These are phyloP conservation scores for Diacarnus erythraeanus DNA, from an alignment of 37 sponge, comb jelly and placozoan species.

Conservation along the genomic window DNA sequence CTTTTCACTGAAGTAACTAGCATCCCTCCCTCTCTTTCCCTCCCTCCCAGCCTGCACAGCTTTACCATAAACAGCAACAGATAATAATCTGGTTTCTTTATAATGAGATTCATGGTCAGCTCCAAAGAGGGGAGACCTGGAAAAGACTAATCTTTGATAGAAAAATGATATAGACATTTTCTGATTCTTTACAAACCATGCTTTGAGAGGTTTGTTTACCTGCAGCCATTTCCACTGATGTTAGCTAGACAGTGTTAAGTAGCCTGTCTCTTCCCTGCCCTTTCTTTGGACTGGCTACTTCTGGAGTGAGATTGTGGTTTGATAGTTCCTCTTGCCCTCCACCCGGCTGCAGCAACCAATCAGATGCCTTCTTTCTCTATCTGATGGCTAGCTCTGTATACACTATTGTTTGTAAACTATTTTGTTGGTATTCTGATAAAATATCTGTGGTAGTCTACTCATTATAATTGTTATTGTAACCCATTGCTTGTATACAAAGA, in stretches of 20 bases:
- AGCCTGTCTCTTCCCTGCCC: no score
- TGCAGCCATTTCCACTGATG: no score
- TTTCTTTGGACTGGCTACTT: neutral
- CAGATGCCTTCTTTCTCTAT: neutral
- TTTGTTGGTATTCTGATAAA: neutral
- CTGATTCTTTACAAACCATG: no score
- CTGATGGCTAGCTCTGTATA: neutral
- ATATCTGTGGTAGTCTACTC: conserved; percentile 2
- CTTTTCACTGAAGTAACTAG: no score
- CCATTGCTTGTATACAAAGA: neutral
- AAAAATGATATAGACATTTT: no score
- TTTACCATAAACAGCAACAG: neutral
- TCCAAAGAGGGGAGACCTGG: neutral
- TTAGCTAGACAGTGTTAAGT: no score
- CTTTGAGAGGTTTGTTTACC: neutral
- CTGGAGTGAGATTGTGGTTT: conserved; percentile 16
- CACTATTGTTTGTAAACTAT: neutral
- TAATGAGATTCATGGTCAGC: neutral
- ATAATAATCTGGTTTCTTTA: neutral
- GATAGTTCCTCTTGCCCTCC: conserved; percentile 2
- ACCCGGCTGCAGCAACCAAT: neutral
- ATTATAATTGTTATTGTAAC: neutral
- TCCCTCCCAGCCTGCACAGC: neutral
- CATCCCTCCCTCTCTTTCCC: no score
- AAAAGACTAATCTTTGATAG: neutral